A percentile compares a stretch with the other conserved stretches of the same genome.
These are phyloP conservation scores for Alca torda DNA, from an alignment of 2,797 vertebrate species.

Conservation along the genomic window DNA sequence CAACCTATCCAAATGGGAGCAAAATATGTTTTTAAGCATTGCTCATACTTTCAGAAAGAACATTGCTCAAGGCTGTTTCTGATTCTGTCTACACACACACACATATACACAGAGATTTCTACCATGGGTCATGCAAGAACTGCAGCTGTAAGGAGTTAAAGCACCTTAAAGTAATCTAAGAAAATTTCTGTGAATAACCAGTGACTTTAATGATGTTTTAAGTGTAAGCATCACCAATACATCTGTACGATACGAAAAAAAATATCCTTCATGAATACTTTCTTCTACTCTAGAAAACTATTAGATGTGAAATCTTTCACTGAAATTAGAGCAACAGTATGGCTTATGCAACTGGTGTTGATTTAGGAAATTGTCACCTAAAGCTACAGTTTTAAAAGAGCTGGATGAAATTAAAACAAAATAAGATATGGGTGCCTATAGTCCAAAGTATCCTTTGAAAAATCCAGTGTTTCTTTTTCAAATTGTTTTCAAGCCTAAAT, in stretches of 20 bases:
- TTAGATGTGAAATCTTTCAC: neutral
- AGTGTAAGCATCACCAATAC: neutral
- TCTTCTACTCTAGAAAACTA: neutral
- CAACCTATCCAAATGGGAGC: constrained; percentile 39
- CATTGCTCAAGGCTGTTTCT: constrained; percentile 46
- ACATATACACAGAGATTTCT: neutral
- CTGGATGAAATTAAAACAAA: neutral
- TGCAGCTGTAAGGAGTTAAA: neutral
- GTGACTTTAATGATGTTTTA: neutral
- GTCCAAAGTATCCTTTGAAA: neutral
- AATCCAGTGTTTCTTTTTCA: neutral
- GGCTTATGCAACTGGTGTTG: neutral
- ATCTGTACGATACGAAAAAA: neutral
- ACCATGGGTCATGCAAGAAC: neutral
- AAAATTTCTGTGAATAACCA: neutral
- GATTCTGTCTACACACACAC: neutral
- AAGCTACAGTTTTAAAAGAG: neutral
- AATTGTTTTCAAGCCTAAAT: neutral
- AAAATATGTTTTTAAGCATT: constrained; percentile 42
- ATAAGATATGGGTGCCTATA: neutral
- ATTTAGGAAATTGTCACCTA: neutral
- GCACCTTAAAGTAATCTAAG: neutral
- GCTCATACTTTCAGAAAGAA: constrained; percentile 25
- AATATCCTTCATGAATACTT: neutral
- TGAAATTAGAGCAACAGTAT: neutral